Evolutionary conservation across 2,113 vertebrate species (phyloP).

Genomic region (Rhinogobius similis): DNA sequence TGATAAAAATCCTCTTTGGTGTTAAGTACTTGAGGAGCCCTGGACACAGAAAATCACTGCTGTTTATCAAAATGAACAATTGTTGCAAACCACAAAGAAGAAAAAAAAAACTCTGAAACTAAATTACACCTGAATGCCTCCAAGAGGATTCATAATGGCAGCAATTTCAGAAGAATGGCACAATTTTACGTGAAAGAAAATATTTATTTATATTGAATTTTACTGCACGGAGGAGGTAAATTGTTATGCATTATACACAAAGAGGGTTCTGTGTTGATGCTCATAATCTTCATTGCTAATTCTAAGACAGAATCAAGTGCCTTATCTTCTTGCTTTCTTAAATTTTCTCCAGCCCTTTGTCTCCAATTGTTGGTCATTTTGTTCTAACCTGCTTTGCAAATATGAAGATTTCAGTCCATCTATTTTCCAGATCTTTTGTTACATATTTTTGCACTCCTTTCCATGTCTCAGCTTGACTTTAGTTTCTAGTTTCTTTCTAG

Average conservation of each 20-base stretch:
- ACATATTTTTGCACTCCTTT: too few species aligned
- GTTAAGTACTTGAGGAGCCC: neutral
- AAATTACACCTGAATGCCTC: neutral
- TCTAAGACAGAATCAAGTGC: neutral
- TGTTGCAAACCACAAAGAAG: neutral
- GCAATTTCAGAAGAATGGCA: neutral
- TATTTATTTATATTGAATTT: neutral
- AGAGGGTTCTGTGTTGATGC: neutral
- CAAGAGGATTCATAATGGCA: neutral
- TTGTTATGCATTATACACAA: neutral
- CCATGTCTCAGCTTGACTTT: too few species aligned
- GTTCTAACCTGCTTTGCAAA: too few species aligned
- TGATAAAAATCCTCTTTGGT: neutral
- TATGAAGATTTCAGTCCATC: too few species aligned
- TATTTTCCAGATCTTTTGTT: too few species aligned
- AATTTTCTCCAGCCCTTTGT: too few species aligned
- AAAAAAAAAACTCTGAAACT: neutral
- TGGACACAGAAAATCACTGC: neutral
- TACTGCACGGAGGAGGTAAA: neutral
- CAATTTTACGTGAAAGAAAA: neutral
- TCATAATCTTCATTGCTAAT: conserved; percentile 12
- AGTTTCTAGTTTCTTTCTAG: too few species aligned
- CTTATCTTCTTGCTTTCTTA: too few species aligned
- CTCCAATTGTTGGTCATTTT: too few species aligned
- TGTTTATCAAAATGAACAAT: neutral